Base-by-base conservation (phyloP, 2,888 invertebrate species). In the Acanthosepion esculentum region DNA sequence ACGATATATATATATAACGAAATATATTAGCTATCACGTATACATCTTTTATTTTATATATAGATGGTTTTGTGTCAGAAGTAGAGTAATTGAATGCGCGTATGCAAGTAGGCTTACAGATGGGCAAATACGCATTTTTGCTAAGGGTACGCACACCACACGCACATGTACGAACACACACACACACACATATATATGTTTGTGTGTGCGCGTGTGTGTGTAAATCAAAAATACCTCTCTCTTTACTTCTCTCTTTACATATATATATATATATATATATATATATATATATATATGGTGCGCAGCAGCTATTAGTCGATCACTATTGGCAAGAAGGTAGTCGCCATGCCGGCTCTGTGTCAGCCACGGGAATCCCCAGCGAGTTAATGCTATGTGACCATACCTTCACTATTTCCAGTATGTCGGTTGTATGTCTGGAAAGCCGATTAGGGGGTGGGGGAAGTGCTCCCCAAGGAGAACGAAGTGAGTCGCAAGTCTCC, bases 401-500 rank as follows among this genome's bases (percentile, higher is more conserved):
- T 78, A 78, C 78, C 78, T 78, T 12, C n/a, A 78, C n/a, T 78
- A 15, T 78, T 78, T 78, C 78, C 78, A n/a, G 78, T 78, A n/a
- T 78, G 33, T n/a, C 78, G 78, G n/a, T 78, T n/a, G 78, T n/a
- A 78, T n/a, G 33, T 78, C 78, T 78, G 78, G 78, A 78, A 78
- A 78, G n/a, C 15, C 78, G n/a, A 78, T 78, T 78, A 78, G 15
- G 33, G 78, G 78, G n/a, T n/a, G n/a, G 33, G 15, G 78, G 15
- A 18, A 12, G 78, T n/a, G 78, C n/a, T 78, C 78, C 78, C 78
- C n/a, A 78, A 78, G 78, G 78, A 78, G 78, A 15, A n/a, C 78
- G 78, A 78, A 78, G 78, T 78, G n/a, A 33, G 78, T 78, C 78
- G 78, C 78, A n/a, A n/a, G n/a, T 78, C 78, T 78, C n/a, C 78